phyloP scores from a whole-genome alignment of 2,797 vertebrate species.

The Pristis pectinata region DNA sequence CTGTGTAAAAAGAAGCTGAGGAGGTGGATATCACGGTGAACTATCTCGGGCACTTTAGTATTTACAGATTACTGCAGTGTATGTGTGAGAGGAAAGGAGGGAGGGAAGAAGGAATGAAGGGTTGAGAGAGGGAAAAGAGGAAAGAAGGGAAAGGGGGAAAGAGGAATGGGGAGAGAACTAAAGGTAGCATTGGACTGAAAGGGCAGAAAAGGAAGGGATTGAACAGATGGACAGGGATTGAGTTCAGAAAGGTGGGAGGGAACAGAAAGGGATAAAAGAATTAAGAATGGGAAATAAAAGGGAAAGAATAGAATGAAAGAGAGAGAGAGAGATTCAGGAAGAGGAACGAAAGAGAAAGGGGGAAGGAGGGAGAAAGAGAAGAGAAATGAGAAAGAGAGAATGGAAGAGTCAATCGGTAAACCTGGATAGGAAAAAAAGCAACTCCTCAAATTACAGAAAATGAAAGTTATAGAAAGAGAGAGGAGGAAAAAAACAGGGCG shows the following conservation, averaged over 20 bases:
- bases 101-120: background rate
- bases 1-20: background rate
- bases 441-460: background rate
- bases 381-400: background rate
- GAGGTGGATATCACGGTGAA: background rate
- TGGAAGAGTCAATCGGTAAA: background rate
- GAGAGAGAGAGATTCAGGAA: background rate
- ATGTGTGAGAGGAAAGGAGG: background rate
- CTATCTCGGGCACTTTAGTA: background rate
- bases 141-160: background rate
- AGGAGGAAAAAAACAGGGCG: background rate
- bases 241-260: background rate
- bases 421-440: background rate
- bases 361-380: background rate
- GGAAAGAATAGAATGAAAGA: background rate
- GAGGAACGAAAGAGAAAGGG: too few relatives aligned
- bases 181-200: background rate
- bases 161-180: too few relatives aligned
- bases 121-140: background rate
- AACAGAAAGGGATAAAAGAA: background rate
- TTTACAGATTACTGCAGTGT: background rate
- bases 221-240: background rate
- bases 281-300: background rate
- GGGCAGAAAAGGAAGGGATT: background rate
- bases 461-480: background rate